Evolutionary conservation across 2,888 invertebrate genomes (phyloP).

Genomic region (Junonia oenone): DNA sequence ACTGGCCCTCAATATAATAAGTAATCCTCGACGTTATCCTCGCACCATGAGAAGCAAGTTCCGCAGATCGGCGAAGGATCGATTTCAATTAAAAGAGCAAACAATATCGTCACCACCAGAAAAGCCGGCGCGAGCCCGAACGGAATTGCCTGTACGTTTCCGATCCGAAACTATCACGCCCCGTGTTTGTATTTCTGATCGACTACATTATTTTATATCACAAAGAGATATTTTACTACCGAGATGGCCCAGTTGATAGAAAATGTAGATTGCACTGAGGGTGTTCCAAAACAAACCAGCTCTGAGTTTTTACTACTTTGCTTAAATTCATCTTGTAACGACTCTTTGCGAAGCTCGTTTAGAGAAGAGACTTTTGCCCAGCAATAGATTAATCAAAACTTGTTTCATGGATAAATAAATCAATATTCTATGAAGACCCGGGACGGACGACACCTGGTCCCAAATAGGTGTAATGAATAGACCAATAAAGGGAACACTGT

Average conservation of each 20-base stretch:
- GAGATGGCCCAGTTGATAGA: too few species aligned
- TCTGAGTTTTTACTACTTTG: too few species aligned
- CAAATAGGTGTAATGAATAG: neutral
- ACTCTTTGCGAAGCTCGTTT: too few species aligned
- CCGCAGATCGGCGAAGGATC: slow-evolving; percentile 48
- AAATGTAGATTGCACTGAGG: too few species aligned
- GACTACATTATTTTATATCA: slow-evolving; percentile 5
- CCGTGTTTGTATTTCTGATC: slow-evolving; percentile 8
- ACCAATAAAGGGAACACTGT: neutral
- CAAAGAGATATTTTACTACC: neutral
- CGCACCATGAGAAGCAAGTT: slow-evolving; percentile 31
- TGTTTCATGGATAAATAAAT: neutral
- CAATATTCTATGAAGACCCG: neutral
- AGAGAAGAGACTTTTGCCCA: too few species aligned
- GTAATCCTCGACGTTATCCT: slow-evolving; percentile 9
- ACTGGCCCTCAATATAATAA: too few species aligned
- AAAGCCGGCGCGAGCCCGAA: slow-evolving; percentile 40
- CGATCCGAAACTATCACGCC: slow-evolving; percentile 21
- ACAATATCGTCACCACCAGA: slow-evolving; percentile 52
- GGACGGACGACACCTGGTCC: neutral
- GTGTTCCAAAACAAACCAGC: too few species aligned
- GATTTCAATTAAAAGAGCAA: slow-evolving; percentile 66
- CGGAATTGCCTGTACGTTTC: slow-evolving; percentile 36
- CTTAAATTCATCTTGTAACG: too few species aligned
- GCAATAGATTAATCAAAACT: too few species aligned